Evolutionary conservation across 2,113 vertebrate genomes (phyloP), one percentile per base, ranked within the genome.

Genomic region (Clarias macrocephalus): DNA sequence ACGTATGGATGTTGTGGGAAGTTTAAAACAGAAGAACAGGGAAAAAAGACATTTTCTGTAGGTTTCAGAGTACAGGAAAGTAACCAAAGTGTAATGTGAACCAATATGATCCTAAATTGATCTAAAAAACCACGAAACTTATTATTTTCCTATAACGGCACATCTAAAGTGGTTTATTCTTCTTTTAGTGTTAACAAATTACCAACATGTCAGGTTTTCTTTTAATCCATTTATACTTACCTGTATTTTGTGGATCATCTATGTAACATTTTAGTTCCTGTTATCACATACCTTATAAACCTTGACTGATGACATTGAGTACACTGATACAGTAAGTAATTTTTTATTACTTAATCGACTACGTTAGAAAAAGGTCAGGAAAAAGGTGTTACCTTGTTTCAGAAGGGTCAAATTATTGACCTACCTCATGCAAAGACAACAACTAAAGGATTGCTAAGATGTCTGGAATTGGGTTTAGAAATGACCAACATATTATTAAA

Each of bases 1-100:
- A 30, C 25, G 62, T 25, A 48, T 13, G 3, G 65, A 90, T 91
- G n/a, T 92, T 23, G 21, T 92, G 90, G 91, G 92, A 93, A 92
- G 54, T 33, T 52, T 42, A 3, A 73, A 72, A 59, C 7, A 1
- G n/a, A 82, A 30, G 12, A 52, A n/a, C 16, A 66, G 81, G 0
- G 3, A 8, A 8, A 54, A 48, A 28, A 15, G 1, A 62, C 21
- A 9, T 21, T 42, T 75, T 37, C 37, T 12, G 37, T 5, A 48
- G 25, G 30, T 63, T 63, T 42, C 21, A 33, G 3, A 23, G 33
- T 33, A 37, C 21, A 3, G 18, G 37, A 75, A 75, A 73, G 23
- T 23, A 73, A 73, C 48, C 70, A 72, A 75, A 42, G 72, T 48
- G 37, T 48, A 18, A 48, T 3, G 72, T 3, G 25, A 33, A 18